Conservation (phyloP, 2,888 invertebrate species). For the Drosophila falleni region DNA sequence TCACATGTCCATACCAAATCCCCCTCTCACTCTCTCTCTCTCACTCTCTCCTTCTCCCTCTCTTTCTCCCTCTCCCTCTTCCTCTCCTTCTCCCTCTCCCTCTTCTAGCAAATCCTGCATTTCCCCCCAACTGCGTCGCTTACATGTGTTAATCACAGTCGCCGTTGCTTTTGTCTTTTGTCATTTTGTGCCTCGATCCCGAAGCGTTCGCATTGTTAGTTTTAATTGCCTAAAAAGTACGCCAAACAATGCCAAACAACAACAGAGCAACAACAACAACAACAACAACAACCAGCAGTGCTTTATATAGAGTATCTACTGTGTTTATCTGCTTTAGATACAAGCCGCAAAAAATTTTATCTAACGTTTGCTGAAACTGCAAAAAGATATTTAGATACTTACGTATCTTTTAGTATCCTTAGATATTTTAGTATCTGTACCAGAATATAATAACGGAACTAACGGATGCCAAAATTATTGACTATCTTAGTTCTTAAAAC, state of each 20-base stretch:
- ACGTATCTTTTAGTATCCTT: not conserved
- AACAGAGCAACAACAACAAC: conserved; percentile 23
- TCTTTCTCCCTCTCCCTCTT: conserved; percentile 13
- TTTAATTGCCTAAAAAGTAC: conserved; percentile 81
- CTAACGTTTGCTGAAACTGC: not conserved
- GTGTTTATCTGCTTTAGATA: not conserved
- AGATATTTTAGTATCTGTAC: not conserved
- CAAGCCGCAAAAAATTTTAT: not conserved
- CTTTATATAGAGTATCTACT: conserved; percentile 9
- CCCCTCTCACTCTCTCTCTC: conserved; percentile 23
- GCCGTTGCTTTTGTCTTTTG: conserved; percentile 60
- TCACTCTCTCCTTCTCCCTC: conserved; percentile 15
- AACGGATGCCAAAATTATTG: too few relatives aligned
- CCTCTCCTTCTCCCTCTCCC: conserved; percentile 10
- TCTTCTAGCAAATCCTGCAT: conserved; percentile 32
- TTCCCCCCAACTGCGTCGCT: conserved; percentile 69
- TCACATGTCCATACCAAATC: conserved; percentile 55
- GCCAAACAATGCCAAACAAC: conserved; percentile 64
- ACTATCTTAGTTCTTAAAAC: too few relatives aligned
- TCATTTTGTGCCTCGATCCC: conserved; percentile 34
- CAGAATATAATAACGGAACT: not conserved
- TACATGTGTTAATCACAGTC: conserved; percentile 83
- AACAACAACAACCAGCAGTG: conserved; percentile 28
- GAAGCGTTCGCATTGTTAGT: conserved; percentile 66
- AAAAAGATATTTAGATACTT: not conserved